Evolutionary conservation across 2,888 invertebrate genomes (phyloP), one percentile per base, ranked within the genome.

Genomic region (Catonia carolina): DNA sequence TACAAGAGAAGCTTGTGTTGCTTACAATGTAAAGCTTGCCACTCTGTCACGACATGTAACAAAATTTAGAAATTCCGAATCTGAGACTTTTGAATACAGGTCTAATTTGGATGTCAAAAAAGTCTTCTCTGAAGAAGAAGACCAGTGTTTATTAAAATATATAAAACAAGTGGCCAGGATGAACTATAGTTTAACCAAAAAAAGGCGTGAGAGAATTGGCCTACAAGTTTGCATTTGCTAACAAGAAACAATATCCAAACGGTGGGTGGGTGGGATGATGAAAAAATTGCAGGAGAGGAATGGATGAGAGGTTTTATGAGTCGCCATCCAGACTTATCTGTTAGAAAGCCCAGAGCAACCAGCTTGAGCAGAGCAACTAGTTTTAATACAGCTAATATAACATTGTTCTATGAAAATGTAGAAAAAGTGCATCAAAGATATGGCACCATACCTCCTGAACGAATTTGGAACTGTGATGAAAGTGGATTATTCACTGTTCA

Each of bases 401-500:
- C 17, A 10, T 12, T 1, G 15, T 60, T 61, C 49, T 61, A 45
- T 51, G 53, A 51, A 12, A 41, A 56, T 20, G 31, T 62, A 12
- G 48, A 50, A 39, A 50, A 35, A 8, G 58, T 63, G 14, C 39
- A 53, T n/a, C 52, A 53, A 12, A 27, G 36, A n/a, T 27, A 55
- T 39, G 35, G 36, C 12, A 47, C 61, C 2, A 42, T 41, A 41
- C 27, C 36, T 8, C 50, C 59, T n/a, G 20, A 42, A 22, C 45
- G 59, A 15, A 60, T 66, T 27, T 63, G 60, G 56, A 65, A 67
- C 45, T 22, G 60, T 51, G 64, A 65, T 55, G 64, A 66, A 54
- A 65, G 61, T 37, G 64, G 65, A 8, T 36, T 64, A 12, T 60
- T 62, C n/a, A 65, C 64, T 4, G 67, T 67, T 0, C 65, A 65